These are phyloP conservation scores for Melitaea athalia DNA, from an alignment of 2,888 invertebrate genomes.

Conservation along the genomic window DNA sequence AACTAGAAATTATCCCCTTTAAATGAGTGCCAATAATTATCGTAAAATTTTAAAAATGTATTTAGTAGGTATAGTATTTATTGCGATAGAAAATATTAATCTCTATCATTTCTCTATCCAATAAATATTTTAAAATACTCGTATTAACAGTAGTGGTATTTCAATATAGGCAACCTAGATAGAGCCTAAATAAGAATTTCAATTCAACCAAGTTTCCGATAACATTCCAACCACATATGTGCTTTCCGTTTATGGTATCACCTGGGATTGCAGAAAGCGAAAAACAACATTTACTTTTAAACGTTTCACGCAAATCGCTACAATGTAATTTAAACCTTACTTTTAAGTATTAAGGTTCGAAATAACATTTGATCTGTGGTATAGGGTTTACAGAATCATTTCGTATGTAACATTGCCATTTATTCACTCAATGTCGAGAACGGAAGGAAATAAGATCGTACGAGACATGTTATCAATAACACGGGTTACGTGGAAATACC, in stretches of 20 bases:
- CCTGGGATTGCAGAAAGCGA: constrained; percentile 6
- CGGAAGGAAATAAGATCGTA: constrained; percentile 59
- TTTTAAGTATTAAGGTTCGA: background rate
- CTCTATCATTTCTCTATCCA: too few relatives aligned
- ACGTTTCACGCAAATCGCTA: background rate
- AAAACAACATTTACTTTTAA: constrained; percentile 28
- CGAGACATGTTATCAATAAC: constrained; percentile 46
- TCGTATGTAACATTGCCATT: constrained; percentile 46
- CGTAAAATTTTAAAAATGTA: too few relatives aligned
- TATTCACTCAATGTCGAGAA: constrained; percentile 49
- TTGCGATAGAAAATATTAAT: too few relatives aligned
- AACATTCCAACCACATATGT: constrained; percentile 27
- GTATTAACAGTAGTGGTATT: background rate
- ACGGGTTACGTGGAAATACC: constrained; percentile 22
- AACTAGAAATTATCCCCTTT: too few relatives aligned
- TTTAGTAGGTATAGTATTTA: too few relatives aligned
- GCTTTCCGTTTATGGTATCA: constrained; percentile 27
- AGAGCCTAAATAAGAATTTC: constrained; percentile 26
- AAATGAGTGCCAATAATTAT: too few relatives aligned
- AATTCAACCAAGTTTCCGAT: constrained; percentile 29
- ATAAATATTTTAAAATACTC: too few relatives aligned
- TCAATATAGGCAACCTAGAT: background rate
- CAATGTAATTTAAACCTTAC: constrained; percentile 18
- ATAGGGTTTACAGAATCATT: constrained; percentile 30
- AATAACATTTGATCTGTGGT: background rate